A percentile compares a stretch with the other conserved stretches of the same genome.
Conservation (phyloP, 2,888 invertebrate genomes). For the Ramazzottius varieornatus region DNA sequence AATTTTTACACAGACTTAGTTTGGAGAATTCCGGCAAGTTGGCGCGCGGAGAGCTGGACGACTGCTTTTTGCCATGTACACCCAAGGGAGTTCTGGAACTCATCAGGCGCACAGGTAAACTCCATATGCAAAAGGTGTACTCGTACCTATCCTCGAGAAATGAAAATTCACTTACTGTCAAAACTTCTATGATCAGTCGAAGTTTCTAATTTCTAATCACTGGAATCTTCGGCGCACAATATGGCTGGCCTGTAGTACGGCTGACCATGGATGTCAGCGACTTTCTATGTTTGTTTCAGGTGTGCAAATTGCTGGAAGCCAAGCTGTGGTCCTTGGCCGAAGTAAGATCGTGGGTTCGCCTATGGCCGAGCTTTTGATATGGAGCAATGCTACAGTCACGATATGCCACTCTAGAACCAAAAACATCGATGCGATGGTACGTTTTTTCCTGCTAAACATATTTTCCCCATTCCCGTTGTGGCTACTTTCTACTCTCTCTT, state of each 20-base stretch:
- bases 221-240: not conserved
- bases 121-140: not conserved
- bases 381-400: slow-evolving; percentile 89
- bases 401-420: slow-evolving; percentile 81
- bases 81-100: slow-evolving; percentile 80
- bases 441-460: slow-evolving; percentile 9
- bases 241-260: too few relatives aligned
- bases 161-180: not conserved
- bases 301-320: slow-evolving; percentile 45
- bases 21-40: not conserved
- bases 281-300: slow-evolving; percentile 43
- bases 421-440: slow-evolving; percentile 44
- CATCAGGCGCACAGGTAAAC: slow-evolving; percentile 37
- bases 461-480: too few relatives aligned
- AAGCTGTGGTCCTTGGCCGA: slow-evolving; percentile 75
- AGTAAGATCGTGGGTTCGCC: slow-evolving; percentile 96
- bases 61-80: slow-evolving; percentile 77
- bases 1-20: not conserved
- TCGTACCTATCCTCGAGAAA: too few relatives aligned
- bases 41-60: slow-evolving; percentile 52
- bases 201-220: not conserved
- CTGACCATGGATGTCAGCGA: too few relatives aligned
- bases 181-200: not conserved
- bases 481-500: slow-evolving; percentile 1
- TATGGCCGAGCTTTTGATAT: slow-evolving; percentile 67